A percentile compares a stretch with the other conserved stretches of the same genome.
Conservation (phyloP, 2,888 invertebrate species). For the Lithophane leautieri region DNA sequence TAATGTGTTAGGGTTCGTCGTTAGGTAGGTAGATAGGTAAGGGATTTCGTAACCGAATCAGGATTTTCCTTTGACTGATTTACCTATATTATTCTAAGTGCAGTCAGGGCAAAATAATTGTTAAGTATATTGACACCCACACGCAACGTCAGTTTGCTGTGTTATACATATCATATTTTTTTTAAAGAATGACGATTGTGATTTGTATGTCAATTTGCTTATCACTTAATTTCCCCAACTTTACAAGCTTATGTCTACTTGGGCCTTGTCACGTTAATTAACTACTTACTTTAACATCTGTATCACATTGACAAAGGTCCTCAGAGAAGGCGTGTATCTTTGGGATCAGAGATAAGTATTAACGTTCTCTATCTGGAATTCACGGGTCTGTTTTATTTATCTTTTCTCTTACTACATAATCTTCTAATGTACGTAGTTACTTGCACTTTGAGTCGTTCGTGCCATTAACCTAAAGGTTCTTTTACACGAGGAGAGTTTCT, state of each 20-base stretch:
- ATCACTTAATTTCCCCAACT: no score
- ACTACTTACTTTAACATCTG: constrained; percentile 4
- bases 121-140: no score
- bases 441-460: constrained; percentile 16
- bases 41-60: no score
- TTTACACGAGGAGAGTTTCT: not conserved
- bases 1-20: no score
- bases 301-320: constrained; percentile 15
- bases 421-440: constrained; percentile 22
- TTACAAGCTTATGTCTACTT: not conserved
- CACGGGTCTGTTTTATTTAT: constrained; percentile 32
- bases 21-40: no score
- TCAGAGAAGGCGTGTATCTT: constrained; percentile 4
- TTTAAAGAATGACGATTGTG: no score
- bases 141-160: no score
- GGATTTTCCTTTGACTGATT: no score
- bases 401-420: constrained; percentile 37
- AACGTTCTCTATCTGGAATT: constrained; percentile 11
- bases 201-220: not conserved
- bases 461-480: not conserved
- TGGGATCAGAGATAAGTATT: not conserved
- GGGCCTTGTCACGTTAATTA: constrained; percentile 5
- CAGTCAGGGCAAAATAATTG: no score
- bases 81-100: no score
- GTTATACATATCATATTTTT: no score